Evolutionary conservation across 2,113 vertebrate species (phyloP), one percentile per base, ranked within the genome.

Genomic region (Megaceryle torquata): DNA sequence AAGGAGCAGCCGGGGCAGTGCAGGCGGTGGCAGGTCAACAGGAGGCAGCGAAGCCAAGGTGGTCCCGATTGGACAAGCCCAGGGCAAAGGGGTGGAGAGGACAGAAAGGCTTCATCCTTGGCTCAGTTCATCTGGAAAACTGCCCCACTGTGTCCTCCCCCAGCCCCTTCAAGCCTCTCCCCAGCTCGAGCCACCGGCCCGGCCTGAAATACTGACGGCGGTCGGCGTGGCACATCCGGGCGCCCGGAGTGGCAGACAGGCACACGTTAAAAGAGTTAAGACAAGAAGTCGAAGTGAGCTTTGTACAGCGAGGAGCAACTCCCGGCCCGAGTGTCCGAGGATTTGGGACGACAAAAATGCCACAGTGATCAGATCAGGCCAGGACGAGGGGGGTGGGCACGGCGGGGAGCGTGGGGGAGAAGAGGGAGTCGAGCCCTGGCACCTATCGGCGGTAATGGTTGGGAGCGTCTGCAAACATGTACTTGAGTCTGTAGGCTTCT

Each of bases 401-500:
- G 0, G 50, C 24, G 24, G 50, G 50, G 50, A 51, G 50, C 13
- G 24, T 22, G 12, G 84, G 94, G 68, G 15, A 72, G 74, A 86
- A 89, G 96, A 96, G 79, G 86, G 72, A 91, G 91, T 69, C 14
- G 59, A 89, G 82, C 70, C 82, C 88, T 78, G 91, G 48, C 94
- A 91, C 98, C 98, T 99, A 99, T 98, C 99, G 99, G 97, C 98
- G 99, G 97, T 99, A 99, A 98, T 99, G 99, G 88, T 99, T 99
- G 17, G 99, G 99, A 33, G 99, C 99, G 0, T 99, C 99, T 3
- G 99, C 99, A 84, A 99, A 99, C 99, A 99, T 99, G 97, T 99
- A 99, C 97, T 99, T 99, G 76, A 99, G 99, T 98, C 99, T 99
- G 96, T 99, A 99, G 4, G 99, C 99, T 97, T 99, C 99, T 0